phyloP scores from a whole-genome alignment of 2,113 vertebrate genomes.

The Loxodonta africana region DNA sequence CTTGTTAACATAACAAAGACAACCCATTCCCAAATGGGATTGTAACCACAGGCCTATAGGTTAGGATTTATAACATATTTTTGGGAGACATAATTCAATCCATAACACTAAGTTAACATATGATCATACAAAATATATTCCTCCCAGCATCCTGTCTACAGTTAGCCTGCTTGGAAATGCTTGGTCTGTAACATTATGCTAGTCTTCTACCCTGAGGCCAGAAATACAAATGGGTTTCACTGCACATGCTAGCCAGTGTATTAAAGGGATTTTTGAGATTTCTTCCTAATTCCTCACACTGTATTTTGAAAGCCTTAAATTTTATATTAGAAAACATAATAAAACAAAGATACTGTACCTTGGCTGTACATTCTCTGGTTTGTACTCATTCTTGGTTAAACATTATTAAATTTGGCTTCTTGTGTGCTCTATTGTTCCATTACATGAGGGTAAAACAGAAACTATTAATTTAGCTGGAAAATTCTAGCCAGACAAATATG shows the following conservation, averaged over 20 bases:
- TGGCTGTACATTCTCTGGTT: conserved; percentile 10
- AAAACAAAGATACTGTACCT: not conserved
- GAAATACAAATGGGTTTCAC: not conserved
- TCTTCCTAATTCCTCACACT: not conserved
- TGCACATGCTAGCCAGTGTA: not conserved
- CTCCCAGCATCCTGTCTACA: not conserved
- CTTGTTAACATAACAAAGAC: too few relatives aligned
- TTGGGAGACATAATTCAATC: too few relatives aligned
- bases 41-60: too few relatives aligned
- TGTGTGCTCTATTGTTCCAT: conserved; percentile 34
- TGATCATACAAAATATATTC: not conserved
- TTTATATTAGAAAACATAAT: conserved; percentile 15
- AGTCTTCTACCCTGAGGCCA: not conserved
- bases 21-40: too few relatives aligned
- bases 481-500: conserved; percentile 59
- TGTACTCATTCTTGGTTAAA: conserved; percentile 9
- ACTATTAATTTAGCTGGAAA: conserved; percentile 67
- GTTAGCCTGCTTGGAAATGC: not conserved
- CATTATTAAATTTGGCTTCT: conserved; percentile 47
- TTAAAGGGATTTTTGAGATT: not conserved
- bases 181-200: not conserved
- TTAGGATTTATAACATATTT: too few relatives aligned
- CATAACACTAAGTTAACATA: not conserved
- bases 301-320: conserved; percentile 28
- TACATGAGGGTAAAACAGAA: conserved; percentile 31